Evolutionary conservation across 2,888 invertebrate species (phyloP), one percentile per base, ranked within the genome.

Genomic region (Enoplolaimus lenunculus): DNA sequence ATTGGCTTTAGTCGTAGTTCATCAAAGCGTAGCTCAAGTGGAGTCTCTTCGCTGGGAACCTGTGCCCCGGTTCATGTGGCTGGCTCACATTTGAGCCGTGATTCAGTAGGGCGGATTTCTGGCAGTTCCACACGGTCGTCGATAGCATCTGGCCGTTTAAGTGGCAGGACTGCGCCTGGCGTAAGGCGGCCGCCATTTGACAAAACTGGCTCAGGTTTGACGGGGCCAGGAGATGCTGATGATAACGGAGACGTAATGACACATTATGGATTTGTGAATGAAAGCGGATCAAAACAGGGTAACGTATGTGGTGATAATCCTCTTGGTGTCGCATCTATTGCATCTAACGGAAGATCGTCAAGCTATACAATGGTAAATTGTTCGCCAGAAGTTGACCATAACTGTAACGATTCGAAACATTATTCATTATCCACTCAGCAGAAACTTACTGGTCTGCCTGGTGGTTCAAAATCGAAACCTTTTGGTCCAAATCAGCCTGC

Each of bases 1-100:
- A n/a, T n/a, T n/a, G 67, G 34, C 13, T 66, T 66, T 34, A 66
- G 67, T 31, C 67, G 67, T 13, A 66, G 67, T 31, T 66, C 67
- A 7, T 66, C 67, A 29, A 66, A 66, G 34, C 67, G 67, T 16
- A 66, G 67, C n/a, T 66, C 67, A n/a, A 34, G 34, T 34, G 67
- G 67, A 3, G 67, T 66, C 29, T 34, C 34, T 7, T 45, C 45
- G 21, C 7, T 45, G 45, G 45, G 45, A n/a, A n/a, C n/a, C n/a
- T n/a, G n/a, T n/a, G n/a, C n/a, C n/a, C n/a, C n/a, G n/a, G n/a
- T n/a, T n/a, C n/a, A n/a, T n/a, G n/a, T n/a, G 34, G n/a, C 31
- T 30, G 67, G 29, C 26, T 66, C n/a, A 26, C n/a, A 33, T 31
- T 34, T 66, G 3, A 66, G 67, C 34, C 67, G 67, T 7, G 67